phyloP scores from a whole-genome alignment of 2,113 vertebrate genomes.

The Psittacula cyanocephala region DNA sequence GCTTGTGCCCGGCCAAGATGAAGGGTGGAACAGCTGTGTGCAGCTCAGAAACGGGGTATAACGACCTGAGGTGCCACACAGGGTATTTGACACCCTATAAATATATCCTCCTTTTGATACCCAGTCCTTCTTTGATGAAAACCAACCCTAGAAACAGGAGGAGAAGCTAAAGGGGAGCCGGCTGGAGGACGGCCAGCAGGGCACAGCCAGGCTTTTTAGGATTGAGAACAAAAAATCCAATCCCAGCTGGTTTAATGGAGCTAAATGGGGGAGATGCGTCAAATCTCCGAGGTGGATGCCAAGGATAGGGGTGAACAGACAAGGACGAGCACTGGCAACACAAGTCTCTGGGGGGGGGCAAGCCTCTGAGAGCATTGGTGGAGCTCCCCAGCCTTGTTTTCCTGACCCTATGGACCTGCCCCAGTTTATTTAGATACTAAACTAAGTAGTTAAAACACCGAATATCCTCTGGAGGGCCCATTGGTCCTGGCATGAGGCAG shows the following conservation, averaged over 20 bases:
- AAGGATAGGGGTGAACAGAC: neutral
- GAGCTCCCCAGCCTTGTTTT: neutral
- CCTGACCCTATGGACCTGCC: neutral
- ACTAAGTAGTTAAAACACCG: neutral
- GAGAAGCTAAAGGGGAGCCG: conserved; percentile 34
- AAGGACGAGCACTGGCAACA: neutral
- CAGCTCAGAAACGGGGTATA: neutral
- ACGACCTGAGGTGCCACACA: conserved; percentile 34
- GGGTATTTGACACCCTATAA: conserved; percentile 79
- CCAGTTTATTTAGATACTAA: neutral
- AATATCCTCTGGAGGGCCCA: neutral
- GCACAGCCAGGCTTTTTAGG: conserved; percentile 40
- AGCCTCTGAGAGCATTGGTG: accelerated
- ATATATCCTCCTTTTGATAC: conserved; percentile 69
- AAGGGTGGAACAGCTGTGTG: conserved; percentile 58
- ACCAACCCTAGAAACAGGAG: conserved; percentile 54
- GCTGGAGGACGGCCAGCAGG: conserved; percentile 17
- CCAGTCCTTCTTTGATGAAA: conserved; percentile 54
- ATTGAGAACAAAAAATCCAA: conserved; percentile 54
- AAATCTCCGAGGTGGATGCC: neutral
- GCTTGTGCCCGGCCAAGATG: neutral
- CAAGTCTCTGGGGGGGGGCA: neutral
- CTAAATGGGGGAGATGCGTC: conserved; percentile 48
- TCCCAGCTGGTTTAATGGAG: conserved; percentile 35
- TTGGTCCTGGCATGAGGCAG: neutral